These are phyloP conservation scores for Vanessa atalanta DNA, from an alignment of 1,140 invertebrate genomes.

Conservation along the genomic window DNA sequence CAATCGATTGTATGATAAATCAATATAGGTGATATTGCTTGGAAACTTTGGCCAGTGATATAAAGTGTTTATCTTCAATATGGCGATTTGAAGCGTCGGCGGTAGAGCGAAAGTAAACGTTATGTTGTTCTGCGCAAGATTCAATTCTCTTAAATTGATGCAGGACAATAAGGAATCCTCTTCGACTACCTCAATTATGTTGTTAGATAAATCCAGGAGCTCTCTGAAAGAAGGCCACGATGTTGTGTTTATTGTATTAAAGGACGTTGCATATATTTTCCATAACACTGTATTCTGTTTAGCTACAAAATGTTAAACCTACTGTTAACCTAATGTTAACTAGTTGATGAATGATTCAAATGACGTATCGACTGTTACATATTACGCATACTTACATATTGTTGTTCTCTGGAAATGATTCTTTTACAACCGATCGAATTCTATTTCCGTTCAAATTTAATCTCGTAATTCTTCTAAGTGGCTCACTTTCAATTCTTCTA, in stretches of 20 bases:
- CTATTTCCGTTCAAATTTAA: constrained; percentile 69
- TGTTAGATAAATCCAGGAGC: constrained; percentile 73
- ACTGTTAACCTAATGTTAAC: no score
- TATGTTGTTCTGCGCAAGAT: constrained; percentile 76
- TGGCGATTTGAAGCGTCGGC: constrained; percentile 58
- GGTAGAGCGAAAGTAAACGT: constrained; percentile 66
- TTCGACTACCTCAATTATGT: constrained; percentile 73
- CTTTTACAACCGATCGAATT: constrained; percentile 64
- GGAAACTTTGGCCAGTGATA: constrained; percentile 72
- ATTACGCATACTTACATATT: constrained; percentile 63
- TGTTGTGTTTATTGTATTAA: constrained; percentile 21
- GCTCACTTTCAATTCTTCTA: constrained; percentile 44
- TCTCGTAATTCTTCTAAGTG: constrained; percentile 57
- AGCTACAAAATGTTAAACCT: not conserved
- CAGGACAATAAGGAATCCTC: constrained; percentile 62
- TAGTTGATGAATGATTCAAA: not conserved
- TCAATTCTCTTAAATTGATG: constrained; percentile 64
- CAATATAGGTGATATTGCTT: constrained; percentile 67
- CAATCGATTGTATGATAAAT: constrained; percentile 73
- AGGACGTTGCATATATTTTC: not conserved
- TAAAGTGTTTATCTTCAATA: constrained; percentile 69
- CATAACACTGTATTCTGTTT: not conserved
- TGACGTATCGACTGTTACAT: not conserved
- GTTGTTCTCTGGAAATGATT: constrained; percentile 65
- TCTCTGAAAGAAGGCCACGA: constrained; percentile 60